Base-by-base conservation (phyloP, 2,113 vertebrate genomes). In the Thalassarche chlororhynchos region DNA sequence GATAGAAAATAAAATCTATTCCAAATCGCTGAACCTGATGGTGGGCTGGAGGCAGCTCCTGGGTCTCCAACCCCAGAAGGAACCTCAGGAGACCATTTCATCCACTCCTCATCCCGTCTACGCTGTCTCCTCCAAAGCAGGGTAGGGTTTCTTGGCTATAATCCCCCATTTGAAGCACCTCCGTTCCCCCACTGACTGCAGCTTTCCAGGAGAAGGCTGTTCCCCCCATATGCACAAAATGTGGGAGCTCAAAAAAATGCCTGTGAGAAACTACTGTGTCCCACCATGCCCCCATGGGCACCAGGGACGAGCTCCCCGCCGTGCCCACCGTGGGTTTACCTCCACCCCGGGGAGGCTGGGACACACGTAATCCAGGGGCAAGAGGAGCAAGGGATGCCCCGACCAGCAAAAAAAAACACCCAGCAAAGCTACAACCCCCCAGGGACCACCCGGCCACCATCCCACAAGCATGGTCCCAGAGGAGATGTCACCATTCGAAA, bases 401-500 rank as follows among this genome's bases (percentile, higher is more conserved):
- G 1, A 96, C 95, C 96, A 98, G 97, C 93, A 97, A 97, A 94
- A 95, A 87, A 26, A n/a, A 6, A 24, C 71, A 49, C 78, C 90
- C 61, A 93, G 78, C 68, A 89, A 94, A 77, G 69, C 71, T 10
- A 12, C 70, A 76, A 3, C 2, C n/a, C 31, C 19, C 18, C 1
- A 1, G 78, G 58, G 31, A 49, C 12, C 44, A 3, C 7, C 55
- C 1, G 0, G 24, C 36, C 23, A 32, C n/a, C 44, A n/a, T 28
- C 55, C 71, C 44, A 18, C 3, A 2, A 52, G 65, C 3, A 0
- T 14, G 58, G 81, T 80, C 87, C 28, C 29, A 8, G 36, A 0
- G 5, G 83, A 75, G 76, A 38, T 2, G 38, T 64, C 72, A 34
- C 64, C 74, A 38, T 58, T 62, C 0, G 3, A 44, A 65, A 12